Evolutionary conservation across 2,797 vertebrate genomes (phyloP).

Genomic region (Pantherophis vulpinus): DNA sequence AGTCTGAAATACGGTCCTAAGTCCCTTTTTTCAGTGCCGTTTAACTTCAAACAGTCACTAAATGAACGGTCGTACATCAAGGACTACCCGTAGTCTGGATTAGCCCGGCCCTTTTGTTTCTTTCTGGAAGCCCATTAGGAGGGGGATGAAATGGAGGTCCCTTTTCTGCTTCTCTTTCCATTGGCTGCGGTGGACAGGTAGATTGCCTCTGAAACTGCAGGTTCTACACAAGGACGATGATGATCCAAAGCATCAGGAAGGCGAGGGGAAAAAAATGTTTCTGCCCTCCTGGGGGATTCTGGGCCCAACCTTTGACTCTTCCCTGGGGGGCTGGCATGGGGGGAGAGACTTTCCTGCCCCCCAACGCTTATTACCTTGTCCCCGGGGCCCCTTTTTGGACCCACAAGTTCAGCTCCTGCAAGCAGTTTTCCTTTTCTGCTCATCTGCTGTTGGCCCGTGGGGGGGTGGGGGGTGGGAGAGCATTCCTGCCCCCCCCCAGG

Average conservation of each 20-base stretch:
- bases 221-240: too few species aligned
- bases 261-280: too few species aligned
- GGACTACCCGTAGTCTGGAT: not conserved
- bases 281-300: not conserved
- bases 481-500: too few species aligned
- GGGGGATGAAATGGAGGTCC: not conserved
- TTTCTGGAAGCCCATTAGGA: not conserved
- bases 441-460: not conserved
- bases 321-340: accelerated
- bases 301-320: not conserved
- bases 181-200: not conserved
- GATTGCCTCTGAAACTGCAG: not conserved
- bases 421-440: not conserved
- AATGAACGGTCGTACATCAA: too few species aligned
- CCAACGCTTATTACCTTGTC: too few species aligned
- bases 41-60: too few species aligned
- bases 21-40: too few species aligned
- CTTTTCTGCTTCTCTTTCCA: not conserved
- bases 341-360: not conserved
- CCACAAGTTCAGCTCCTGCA: not conserved
- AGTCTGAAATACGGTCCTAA: too few species aligned
- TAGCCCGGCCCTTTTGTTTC: not conserved
- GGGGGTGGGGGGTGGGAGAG: too few species aligned
- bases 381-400: not conserved
- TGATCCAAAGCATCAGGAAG: not conserved